A percentile compares a stretch with the other conserved stretches of the same genome.
Conservation (phyloP, 2,113 vertebrate genomes). For the Hemiscyllium ocellatum region DNA sequence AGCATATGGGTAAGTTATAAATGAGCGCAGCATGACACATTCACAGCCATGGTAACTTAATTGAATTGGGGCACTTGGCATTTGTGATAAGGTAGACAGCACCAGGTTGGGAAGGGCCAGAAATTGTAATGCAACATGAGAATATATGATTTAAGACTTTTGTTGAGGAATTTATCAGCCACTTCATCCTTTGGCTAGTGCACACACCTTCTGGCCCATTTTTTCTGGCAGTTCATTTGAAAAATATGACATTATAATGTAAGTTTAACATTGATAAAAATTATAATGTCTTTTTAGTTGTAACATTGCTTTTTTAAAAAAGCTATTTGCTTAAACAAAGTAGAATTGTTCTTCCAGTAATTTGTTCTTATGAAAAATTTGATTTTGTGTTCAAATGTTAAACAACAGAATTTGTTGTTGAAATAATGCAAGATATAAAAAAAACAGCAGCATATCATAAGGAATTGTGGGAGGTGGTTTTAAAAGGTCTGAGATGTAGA, state of each 20-base stretch:
- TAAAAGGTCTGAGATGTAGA: background rate
- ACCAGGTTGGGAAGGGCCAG: background rate
- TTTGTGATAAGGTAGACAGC: background rate
- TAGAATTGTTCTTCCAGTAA: background rate
- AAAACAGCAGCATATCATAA: background rate
- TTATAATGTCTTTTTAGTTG: background rate
- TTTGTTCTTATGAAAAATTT: background rate
- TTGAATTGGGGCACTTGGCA: background rate
- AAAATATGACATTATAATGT: background rate
- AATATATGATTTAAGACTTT: background rate
- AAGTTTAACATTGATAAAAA: no score
- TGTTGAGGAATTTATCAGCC: background rate
- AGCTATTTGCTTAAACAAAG: background rate
- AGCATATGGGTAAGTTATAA: background rate
- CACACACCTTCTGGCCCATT: no score
- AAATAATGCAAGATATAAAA: no score
- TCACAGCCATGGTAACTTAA: background rate
- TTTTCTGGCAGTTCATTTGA: background rate
- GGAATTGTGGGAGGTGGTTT: background rate
- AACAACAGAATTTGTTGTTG: background rate
- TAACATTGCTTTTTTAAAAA: background rate
- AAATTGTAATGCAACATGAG: background rate
- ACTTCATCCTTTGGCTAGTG: background rate
- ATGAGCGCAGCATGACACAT: background rate
- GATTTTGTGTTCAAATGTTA: background rate